Base-by-base conservation (phyloP, 2,113 vertebrate species). In the Lipophrys pholis region DNA sequence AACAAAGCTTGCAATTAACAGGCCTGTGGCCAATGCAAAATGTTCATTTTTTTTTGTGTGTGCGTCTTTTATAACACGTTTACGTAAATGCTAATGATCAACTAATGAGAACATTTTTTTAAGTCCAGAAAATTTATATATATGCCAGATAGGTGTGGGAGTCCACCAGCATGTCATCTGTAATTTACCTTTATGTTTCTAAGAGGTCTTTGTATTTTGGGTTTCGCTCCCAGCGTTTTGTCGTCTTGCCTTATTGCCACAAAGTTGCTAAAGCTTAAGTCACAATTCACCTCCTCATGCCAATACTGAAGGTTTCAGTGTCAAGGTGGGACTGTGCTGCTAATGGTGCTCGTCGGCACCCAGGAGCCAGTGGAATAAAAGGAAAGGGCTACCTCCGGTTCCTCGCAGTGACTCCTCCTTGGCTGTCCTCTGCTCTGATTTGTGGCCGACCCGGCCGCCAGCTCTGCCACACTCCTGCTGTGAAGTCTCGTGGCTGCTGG, bases 171-270 rank as follows among this genome's bases (percentile, higher is more conserved):
- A 42, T 61, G 48, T 77, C 54, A 66, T 78, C 54, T 49, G 21
- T 9, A 49, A 8, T 58, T 11, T 40, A 21, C 15, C 46, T 7
- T 21, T 40, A 14, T 75, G 35, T 66, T 50, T 40, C 57, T 51
- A 8, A 59, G 43, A 81, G 57, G 57, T 77, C 77, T 65, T 55
- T 46, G 38, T 17, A 12, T 36, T 82, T 81, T 65, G 49, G 62
- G n/a, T 55, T 71, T 55, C 36, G 45, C 59, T 73, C 39, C 52
- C 36, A 39, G 5, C 39, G 7, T 38, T 69, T 76, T 30, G 11
- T 51, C 35, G 48, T 41, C 8, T 30, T 76, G 38, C 61, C 16
- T 35, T 42, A 5, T 68, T 56, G 7, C 8, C 40, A 46, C n/a
- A 8, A 40, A 60, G 30, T 45, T 59, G 8, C 51, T 49, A 21